Conservation (phyloP, 2,888 invertebrate genomes). For the Apamea sordens region DNA sequence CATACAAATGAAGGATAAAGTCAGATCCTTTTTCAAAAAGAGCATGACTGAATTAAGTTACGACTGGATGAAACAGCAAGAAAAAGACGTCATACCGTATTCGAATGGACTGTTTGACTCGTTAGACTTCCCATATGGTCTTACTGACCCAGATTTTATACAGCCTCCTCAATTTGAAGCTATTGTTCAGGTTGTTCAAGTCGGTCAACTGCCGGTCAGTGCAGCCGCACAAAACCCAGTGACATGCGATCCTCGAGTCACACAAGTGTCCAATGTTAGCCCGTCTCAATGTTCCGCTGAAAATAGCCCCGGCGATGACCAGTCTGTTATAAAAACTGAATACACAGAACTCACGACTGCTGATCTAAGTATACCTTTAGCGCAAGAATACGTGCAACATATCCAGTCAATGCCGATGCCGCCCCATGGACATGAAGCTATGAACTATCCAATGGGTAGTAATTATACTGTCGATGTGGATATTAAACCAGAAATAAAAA, state of each 20-base stretch:
- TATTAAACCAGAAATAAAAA: constrained; percentile 79
- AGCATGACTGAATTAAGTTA: constrained; percentile 75
- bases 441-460: constrained; percentile 68
- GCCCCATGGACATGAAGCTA: constrained; percentile 73
- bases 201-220: constrained; percentile 87
- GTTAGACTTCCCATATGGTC: constrained; percentile 65
- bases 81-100: constrained; percentile 63
- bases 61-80: constrained; percentile 69
- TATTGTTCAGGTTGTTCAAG: constrained; percentile 91
- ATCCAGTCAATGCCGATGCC: constrained; percentile 72
- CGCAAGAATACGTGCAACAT: constrained; percentile 80
- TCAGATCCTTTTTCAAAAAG: constrained; percentile 82
- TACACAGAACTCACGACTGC: constrained; percentile 88
- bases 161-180: constrained; percentile 84
- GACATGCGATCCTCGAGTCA: constrained; percentile 87
- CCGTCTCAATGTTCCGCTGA: constrained; percentile 86
- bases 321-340: constrained; percentile 83
- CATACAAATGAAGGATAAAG: constrained; percentile 80
- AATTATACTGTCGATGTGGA: constrained; percentile 78
- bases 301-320: constrained; percentile 81
- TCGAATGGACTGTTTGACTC: constrained; percentile 35
- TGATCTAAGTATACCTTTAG: constrained; percentile 81
- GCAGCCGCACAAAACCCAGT: constrained; percentile 87
- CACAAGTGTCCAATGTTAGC: constrained; percentile 85
- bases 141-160: constrained; percentile 89